phyloP scores from a whole-genome alignment of 23 tunicate species.

The Ascidia mentula region DNA sequence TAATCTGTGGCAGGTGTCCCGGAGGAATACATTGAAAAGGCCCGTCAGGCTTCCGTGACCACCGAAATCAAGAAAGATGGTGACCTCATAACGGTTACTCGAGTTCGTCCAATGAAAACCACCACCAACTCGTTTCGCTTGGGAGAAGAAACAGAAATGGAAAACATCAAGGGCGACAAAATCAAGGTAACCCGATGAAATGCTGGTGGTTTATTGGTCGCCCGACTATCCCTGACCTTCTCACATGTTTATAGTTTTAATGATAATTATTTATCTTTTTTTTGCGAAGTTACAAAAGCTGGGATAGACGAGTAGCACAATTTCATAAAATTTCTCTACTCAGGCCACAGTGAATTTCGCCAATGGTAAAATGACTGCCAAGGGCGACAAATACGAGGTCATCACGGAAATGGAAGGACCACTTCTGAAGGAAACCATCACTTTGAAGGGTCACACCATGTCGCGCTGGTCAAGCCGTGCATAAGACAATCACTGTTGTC shows the following conservation, averaged over 20 bases:
- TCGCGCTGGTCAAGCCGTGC: slow-evolving; percentile 32
- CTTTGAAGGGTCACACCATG: slow-evolving; percentile 69
- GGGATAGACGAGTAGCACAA: neutral
- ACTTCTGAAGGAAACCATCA: slow-evolving; percentile 67
- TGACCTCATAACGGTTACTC: slow-evolving; percentile 45
- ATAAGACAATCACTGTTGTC: neutral
- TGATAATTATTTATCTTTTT: neutral
- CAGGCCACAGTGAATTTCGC: slow-evolving; percentile 50
- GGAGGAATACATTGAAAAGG: slow-evolving; percentile 54
- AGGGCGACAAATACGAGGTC: slow-evolving; percentile 37
- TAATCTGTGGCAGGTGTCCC: slow-evolving; percentile 88
- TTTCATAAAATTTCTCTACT: neutral
- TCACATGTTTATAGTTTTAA: no score
- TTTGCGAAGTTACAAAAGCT: neutral
- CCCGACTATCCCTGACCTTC: neutral
- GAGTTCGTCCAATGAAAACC: slow-evolving; percentile 56
- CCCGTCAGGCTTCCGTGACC: slow-evolving; percentile 16
- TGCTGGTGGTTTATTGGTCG: no score
- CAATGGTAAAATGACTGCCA: slow-evolving; percentile 45
- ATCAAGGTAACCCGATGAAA: slow-evolving; percentile 59
- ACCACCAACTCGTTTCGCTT: slow-evolving; percentile 60
- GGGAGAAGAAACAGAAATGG: slow-evolving; percentile 59
- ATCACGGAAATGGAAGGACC: slow-evolving; percentile 57
- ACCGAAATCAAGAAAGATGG: slow-evolving; percentile 63
- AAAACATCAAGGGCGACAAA: slow-evolving; percentile 63